phyloP scores from a whole-genome alignment of 2,113 vertebrate species.

The Rattus rattus region DNA sequence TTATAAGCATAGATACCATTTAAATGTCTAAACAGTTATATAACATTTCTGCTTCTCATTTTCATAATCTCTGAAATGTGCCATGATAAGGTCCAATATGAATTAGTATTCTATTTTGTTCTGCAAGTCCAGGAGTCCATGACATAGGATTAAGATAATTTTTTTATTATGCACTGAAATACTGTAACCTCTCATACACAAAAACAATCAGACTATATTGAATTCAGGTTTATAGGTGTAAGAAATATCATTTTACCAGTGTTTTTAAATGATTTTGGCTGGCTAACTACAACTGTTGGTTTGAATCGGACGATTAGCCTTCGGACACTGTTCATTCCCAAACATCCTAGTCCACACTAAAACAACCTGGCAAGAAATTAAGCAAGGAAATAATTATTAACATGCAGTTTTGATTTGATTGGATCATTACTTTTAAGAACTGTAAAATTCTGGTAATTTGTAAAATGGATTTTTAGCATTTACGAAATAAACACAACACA shows the following conservation, averaged over 20 bases:
- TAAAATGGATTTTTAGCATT: slow-evolving; percentile 13
- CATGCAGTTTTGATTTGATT: neutral
- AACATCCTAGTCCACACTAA: neutral
- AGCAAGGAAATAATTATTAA: neutral
- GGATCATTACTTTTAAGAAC: neutral
- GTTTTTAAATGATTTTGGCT: neutral
- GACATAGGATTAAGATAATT: neutral
- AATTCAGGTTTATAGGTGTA: neutral
- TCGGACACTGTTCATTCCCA: neutral
- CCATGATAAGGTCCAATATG: neutral
- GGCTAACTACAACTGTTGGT: neutral
- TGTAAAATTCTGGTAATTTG: neutral
- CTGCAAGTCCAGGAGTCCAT: neutral
- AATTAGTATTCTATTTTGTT: neutral
- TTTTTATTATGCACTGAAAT: neutral
- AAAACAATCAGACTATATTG: neutral
- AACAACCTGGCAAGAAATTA: neutral
- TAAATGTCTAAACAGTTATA: neutral
- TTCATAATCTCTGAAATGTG: slow-evolving; percentile 8
- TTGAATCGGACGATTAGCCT: neutral
- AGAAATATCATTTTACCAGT: neutral
- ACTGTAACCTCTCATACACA: neutral
- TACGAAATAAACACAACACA: neutral
- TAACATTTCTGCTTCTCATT: neutral
- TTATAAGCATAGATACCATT: neutral